Base-by-base conservation (phyloP, 2,888 invertebrate species). In the Andrena praecox region DNA sequence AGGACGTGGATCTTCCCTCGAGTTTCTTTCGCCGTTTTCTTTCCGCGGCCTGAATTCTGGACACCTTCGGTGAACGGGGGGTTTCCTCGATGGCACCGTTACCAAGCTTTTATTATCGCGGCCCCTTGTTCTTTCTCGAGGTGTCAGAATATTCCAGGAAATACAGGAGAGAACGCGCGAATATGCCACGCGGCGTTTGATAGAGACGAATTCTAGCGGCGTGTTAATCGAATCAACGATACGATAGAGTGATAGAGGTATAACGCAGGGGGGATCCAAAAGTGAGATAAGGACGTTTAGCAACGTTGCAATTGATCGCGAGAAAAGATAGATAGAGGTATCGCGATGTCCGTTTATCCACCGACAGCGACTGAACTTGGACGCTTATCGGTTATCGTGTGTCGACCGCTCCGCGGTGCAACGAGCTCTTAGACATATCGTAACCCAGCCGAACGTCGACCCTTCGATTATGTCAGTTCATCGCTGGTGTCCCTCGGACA, bases 381-480 rank as follows among this genome's bases (percentile, higher is more conserved):
- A 76, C 75, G 85, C 87, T 85, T 81, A 74, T 85, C 81, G 60
- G 79, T 81, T 85, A 87, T 85, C 82, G 62, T 71, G 56, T 80
- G 78, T 87, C 87, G 77, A 67, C 31, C 73, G 77, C 76, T 71
- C 68, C 64, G 68, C 56, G 68, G 74, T 69, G 69, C 69, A 64
- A 80, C 67, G 80, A 83, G 72, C 76, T 78, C 71, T 79, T 75
- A 69, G 85, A 85, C 81, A 63, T 64, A 77, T 85, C 87, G 79
- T 85, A 85, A 80, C 80, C 79, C 54, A 50, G 68, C 70, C 60
- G 81, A 87, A 76, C 78, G 77, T 84, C 82, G 80, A 85, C 85
- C 84, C 83, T 82, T 85, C 85, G 84, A 83, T 86, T 82, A 80
- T 71, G 74, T 85, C 81, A 70, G 76, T 82, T 84, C 87, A 87